Evolutionary conservation across 53 echinoderm and acorn worm species (phyloP).

Genomic region (Stichopus horrens): DNA sequence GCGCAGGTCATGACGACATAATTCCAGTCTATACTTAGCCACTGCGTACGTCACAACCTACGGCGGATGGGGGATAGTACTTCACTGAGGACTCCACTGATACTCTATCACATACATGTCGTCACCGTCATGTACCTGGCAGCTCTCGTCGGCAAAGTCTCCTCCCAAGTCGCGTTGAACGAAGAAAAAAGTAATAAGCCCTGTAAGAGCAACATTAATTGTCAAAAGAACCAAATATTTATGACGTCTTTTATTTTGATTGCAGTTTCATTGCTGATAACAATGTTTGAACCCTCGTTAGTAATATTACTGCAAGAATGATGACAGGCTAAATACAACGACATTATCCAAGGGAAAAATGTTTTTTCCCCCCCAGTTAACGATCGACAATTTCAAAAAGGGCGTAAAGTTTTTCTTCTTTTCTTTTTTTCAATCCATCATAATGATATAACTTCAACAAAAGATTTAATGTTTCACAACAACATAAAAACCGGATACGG

Average conservation of each 20-base stretch:
- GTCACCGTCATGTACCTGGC: too few species aligned
- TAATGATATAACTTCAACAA: conserved; percentile 29
- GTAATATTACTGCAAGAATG: background rate
- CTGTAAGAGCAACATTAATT: background rate
- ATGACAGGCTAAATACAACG: too few species aligned
- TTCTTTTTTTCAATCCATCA: background rate
- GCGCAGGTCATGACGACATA: too few species aligned
- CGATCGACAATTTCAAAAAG: background rate
- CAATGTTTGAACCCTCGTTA: background rate
- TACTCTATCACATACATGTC: too few species aligned
- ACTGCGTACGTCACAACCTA: too few species aligned
- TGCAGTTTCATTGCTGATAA: background rate
- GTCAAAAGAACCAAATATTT: conserved; percentile 11
- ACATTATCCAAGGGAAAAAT: too few species aligned
- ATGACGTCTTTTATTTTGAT: conserved; percentile 9
- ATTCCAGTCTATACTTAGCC: too few species aligned
- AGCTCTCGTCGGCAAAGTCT: too few species aligned
- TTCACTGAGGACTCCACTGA: too few species aligned
- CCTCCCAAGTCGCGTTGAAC: too few species aligned
- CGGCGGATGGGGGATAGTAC: too few species aligned
- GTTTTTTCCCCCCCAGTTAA: background rate
- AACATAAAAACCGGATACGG: conserved; percentile 18
- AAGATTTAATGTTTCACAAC: conserved; percentile 13
- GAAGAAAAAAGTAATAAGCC: too few species aligned
- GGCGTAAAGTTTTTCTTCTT: background rate